Base-by-base conservation (phyloP, 2,888 invertebrate genomes). In the Chesias legatella region DNA sequence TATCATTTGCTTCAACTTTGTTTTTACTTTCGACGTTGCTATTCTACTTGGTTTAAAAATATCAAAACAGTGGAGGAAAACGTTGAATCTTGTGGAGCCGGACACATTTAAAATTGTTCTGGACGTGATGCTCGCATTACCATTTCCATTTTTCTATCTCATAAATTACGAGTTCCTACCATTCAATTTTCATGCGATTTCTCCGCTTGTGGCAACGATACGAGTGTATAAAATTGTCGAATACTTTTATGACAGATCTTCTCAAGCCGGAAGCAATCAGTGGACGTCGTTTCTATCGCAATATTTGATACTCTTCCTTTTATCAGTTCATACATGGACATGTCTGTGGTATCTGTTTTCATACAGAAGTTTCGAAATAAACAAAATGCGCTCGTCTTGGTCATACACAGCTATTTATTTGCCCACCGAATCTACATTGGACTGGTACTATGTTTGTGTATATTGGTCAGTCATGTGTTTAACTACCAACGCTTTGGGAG, bases 381-480 rank as follows among this genome's bases (percentile, higher is more conserved):
- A 72, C 29, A 60, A 67, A 48, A 64, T 81, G 44, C 73, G 75
- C 4, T 60, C 71, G 1, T 84, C 86, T 7, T 88, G 88, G 88
- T 73, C 86, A 1, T 48, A 71, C 7, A 66, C 73, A 22, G 79
- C 78, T n/a, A 56, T 71, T 32, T 71, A 72, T 48, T 62, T 86
- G 38, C 79, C 83, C 3, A 79, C 79, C 22, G 84, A 83, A 56
- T 66, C 63, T 13, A 77, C 67, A 1, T 60, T 71, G 27, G 84
- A 88, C 51, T 86, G 86, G 88, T 88, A 89, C 43, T 74, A 72
- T 34, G 73, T 84, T n/a, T 85, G 86, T 38, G 66, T 73, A 1
- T 89, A 89, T 59, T 89, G 82, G 80, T 82, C 85, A 3, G 72
- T 86, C 1, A 81, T 83, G 73, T 81, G 76, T 57, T 67, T 89